Percentiles rank a stretch among this genome's conserved stretches.
These are phyloP conservation scores for Geopemphigus sp. DNA, from an alignment of 1,140 invertebrate species.

Conservation along the genomic window DNA sequence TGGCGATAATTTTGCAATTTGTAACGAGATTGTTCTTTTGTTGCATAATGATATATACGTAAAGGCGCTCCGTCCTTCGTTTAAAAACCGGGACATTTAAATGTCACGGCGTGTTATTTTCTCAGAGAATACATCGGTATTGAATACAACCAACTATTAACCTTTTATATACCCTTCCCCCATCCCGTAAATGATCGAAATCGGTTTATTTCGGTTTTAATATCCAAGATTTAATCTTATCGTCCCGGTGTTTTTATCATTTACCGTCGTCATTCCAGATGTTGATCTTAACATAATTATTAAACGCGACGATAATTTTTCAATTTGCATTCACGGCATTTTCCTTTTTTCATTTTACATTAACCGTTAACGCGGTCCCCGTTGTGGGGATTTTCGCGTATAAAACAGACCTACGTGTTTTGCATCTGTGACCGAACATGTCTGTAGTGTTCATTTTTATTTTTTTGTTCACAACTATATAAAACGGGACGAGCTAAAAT, in stretches of 20 bases:
- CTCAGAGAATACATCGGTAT: no score
- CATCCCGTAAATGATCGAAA: no score
- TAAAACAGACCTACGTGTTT: constrained; percentile 56
- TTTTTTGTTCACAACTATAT: not conserved
- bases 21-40: no score
- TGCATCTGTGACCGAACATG: constrained; percentile 65
- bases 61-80: no score
- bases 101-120: no score
- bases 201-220: no score
- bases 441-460: not conserved
- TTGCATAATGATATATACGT: no score
- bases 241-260: not conserved
- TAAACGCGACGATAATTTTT: constrained; percentile 41
- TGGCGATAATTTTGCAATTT: no score
- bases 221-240: not conserved
- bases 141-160: no score
- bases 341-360: constrained; percentile 22
- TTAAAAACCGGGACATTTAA: no score
- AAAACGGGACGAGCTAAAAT: not conserved
- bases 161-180: no score
- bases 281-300: constrained; percentile 23
- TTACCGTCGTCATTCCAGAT: not conserved
- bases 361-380: constrained; percentile 36
- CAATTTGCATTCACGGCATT: constrained; percentile 41
- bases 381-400: not conserved